Evolutionary conservation across 2,797 vertebrate genomes (phyloP).

Genomic region (Hippocampus kuda): DNA sequence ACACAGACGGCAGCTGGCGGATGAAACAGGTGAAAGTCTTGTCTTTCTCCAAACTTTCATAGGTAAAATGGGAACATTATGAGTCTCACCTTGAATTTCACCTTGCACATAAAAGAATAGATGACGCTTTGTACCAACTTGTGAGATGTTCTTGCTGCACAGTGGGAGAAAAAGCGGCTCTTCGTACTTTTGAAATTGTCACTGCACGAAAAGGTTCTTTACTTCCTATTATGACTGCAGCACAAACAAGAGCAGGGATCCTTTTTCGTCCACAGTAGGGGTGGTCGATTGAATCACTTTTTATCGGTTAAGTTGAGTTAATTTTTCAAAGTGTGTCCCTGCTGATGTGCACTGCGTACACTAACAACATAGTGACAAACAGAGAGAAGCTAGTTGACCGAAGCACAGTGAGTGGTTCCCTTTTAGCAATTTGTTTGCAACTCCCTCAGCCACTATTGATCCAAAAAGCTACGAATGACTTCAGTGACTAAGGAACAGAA

Average conservation of each 20-base stretch:
- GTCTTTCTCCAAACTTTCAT: not conserved
- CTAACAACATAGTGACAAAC: no score
- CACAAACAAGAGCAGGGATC: not conserved
- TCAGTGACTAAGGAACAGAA: no score
- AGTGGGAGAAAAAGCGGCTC: not conserved
- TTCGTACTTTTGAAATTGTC: not conserved
- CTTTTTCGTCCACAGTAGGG: not conserved
- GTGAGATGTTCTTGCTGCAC: not conserved
- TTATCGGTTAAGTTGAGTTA: not conserved
- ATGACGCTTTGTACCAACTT: not conserved
- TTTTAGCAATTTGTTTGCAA: no score
- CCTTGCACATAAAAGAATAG: not conserved
- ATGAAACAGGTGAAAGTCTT: conserved; percentile 58
- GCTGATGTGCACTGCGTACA: no score
- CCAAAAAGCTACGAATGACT: no score
- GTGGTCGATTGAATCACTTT: not conserved
- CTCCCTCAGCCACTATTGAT: no score
- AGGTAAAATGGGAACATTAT: not conserved
- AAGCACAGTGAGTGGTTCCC: no score
- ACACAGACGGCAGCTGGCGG: conserved; percentile 47
- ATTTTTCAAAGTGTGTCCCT: no score
- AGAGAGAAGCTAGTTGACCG: no score
- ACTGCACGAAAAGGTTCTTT: not conserved
- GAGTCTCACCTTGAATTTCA: conserved; percentile 4
- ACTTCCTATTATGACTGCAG: not conserved